These are phyloP conservation scores for Syngnathus rostellatus DNA, from an alignment of 2,797 vertebrate species.

Conservation along the genomic window DNA sequence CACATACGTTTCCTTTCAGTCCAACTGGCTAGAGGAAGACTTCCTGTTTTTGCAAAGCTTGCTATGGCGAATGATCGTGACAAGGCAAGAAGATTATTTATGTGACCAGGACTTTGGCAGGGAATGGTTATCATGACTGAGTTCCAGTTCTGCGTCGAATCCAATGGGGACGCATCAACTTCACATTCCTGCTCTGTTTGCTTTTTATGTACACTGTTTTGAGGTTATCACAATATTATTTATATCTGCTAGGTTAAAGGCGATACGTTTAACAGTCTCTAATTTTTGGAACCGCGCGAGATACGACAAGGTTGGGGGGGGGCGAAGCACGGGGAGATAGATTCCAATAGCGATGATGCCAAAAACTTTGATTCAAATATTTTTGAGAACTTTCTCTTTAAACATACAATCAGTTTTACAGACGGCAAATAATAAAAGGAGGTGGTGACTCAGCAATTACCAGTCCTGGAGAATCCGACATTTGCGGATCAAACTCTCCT, in stretches of 20 bases:
- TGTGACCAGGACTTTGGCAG: conserved; percentile 43
- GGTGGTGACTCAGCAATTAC: no score
- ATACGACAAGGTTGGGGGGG: background rate
- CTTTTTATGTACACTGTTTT: conserved; percentile 15
- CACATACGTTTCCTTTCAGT: conserved; percentile 51
- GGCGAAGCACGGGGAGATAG: no score
- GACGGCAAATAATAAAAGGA: no score
- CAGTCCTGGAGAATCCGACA: background rate
- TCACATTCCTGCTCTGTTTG: conserved; percentile 29
- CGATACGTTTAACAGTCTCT: conserved; percentile 19
- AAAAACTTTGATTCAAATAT: no score
- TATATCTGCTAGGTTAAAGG: conserved; percentile 13
- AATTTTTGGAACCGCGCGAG: conserved; percentile 6
- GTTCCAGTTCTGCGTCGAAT: conserved; percentile 37
- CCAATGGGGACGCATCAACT: conserved; percentile 30
- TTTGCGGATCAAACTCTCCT: background rate
- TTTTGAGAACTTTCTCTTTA: no score
- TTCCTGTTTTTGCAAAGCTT: conserved; percentile 63
- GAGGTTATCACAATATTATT: conserved; percentile 16
- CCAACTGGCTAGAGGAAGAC: conserved; percentile 39
- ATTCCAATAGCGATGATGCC: no score
- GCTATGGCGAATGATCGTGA: conserved; percentile 42
- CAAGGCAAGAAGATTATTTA: conserved; percentile 46
- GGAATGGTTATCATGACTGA: conserved; percentile 18
- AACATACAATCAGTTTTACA: no score